Evolutionary conservation across 2,888 invertebrate genomes (phyloP).

Genomic region (Drosophila anceps): DNA sequence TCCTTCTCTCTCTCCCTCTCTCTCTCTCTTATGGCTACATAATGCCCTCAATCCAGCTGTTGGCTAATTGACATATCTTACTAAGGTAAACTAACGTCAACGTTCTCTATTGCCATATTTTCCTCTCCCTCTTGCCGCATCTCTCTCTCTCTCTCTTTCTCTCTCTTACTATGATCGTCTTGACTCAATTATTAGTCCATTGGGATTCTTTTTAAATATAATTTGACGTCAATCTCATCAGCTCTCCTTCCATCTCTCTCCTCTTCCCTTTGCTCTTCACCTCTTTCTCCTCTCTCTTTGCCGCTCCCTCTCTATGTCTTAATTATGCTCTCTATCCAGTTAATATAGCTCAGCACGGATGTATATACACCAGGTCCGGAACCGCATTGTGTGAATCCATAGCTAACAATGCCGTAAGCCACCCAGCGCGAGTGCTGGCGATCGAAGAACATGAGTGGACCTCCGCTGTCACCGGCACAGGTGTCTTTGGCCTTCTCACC

Average conservation of each 20-base stretch:
- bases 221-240: not conserved
- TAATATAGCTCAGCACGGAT: constrained; percentile 71
- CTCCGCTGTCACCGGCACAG: constrained; percentile 90
- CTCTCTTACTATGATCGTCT: not conserved
- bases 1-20: too few relatives aligned
- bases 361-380: constrained; percentile 91
- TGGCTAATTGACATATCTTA: not conserved
- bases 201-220: not conserved
- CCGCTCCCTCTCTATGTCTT: constrained; percentile 21
- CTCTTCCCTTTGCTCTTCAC: not conserved
- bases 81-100: not conserved
- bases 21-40: constrained; percentile 18
- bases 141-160: not conserved
- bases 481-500: constrained; percentile 89
- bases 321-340: constrained; percentile 87
- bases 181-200: not conserved
- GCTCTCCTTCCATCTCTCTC: not conserved
- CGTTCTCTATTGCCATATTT: not conserved
- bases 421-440: constrained; percentile 86
- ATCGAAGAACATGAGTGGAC: constrained; percentile 89
- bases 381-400: constrained; percentile 89
- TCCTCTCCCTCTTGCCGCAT: not conserved
- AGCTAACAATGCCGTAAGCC: constrained; percentile 89
- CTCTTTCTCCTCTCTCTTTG: not conserved
- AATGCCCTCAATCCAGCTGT: constrained; percentile 87